These are phyloP conservation scores for Gasterosteus nipponicus DNA, from an alignment of 2,113 vertebrate species.

Conservation along the genomic window DNA sequence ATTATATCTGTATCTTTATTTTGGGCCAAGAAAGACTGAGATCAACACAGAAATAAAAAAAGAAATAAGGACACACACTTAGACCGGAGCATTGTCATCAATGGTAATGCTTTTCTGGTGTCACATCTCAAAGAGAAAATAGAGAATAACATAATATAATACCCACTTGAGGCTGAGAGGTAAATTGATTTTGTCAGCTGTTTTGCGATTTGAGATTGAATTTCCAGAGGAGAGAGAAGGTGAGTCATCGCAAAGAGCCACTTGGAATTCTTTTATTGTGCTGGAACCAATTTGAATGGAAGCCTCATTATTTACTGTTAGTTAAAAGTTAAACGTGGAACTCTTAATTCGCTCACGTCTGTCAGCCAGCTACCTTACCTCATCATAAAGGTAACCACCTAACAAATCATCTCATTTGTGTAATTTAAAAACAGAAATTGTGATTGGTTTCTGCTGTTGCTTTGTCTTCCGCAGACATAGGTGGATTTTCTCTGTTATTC, in stretches of 20 bases:
- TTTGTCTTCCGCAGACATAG: neutral
- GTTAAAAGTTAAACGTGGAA: neutral
- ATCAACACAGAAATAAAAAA: neutral
- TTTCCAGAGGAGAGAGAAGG: slow-evolving; percentile 14
- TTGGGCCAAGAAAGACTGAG: neutral
- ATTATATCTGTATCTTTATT: neutral
- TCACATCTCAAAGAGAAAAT: slow-evolving; percentile 24
- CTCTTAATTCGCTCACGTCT: neutral
- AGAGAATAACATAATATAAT: slow-evolving; percentile 29
- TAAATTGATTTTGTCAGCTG: slow-evolving; percentile 45
- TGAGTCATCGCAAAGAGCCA: neutral
- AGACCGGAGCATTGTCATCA: slow-evolving; percentile 20
- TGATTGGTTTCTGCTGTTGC: neutral
- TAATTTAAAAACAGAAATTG: neutral
- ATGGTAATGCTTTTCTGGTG: slow-evolving; percentile 24
- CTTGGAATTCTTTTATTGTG: slow-evolving; percentile 2
- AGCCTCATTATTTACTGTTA: neutral
- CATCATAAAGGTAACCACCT: neutral
- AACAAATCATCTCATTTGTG: neutral
- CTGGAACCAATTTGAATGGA: neutral
- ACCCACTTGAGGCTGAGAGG: slow-evolving; percentile 23
- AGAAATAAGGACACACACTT: slow-evolving; percentile 12
- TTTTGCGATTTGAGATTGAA: slow-evolving; percentile 22
- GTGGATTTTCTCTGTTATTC: neutral
- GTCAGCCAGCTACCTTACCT: neutral